Evolutionary conservation across 2,797 vertebrate species (phyloP), one percentile per base, ranked within the genome.

Genomic region (Spondyliosoma cantharus): DNA sequence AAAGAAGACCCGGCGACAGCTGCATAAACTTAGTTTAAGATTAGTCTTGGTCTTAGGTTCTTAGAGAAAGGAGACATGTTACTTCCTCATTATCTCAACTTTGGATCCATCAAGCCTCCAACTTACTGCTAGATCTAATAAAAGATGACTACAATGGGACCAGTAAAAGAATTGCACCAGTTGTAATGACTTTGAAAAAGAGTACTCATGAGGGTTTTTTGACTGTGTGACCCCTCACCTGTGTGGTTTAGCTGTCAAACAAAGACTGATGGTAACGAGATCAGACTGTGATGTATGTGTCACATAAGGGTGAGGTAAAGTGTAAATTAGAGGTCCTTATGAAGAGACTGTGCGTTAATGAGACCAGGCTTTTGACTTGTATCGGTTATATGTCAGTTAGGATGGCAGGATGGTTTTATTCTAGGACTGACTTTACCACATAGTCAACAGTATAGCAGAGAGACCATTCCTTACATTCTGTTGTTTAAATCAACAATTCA

Each of bases 111-210:
- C 48, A 46, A 53, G 48, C 54, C 54, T 65, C 53, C 4, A 14
- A 29, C 32, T 22, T 20, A 32, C 50, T 49, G 27, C 45, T 52
- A 13, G 11, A 16, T 66, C 32, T 37, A 8, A 45, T 12, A 70
- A 53, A 60, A 27, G n/a, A 65, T 22, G n/a, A 60, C 66, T 65
- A 37, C 53, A 24, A 15, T 81, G 37, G 66, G 66, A 81, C 60
- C 66, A 75, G 53, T 59, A 53, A 72, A 45, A 12, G n/a, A 13
- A 54, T 32, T 42, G 29, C 49, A 53, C 29, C 17, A 9, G 49
- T 43, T 53, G 5, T 54, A 54, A 68, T 67, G 22, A 52, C n/a
- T 54, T 53, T 54, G n/a, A 43, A 54, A 68, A 43, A n/a, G 13
- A 43, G n/a, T 32, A 58, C n/a, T 42, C 25, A 58, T 29, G 60